phyloP scores from a whole-genome alignment of 2,113 vertebrate species.

The Desmodus rotundus region DNA sequence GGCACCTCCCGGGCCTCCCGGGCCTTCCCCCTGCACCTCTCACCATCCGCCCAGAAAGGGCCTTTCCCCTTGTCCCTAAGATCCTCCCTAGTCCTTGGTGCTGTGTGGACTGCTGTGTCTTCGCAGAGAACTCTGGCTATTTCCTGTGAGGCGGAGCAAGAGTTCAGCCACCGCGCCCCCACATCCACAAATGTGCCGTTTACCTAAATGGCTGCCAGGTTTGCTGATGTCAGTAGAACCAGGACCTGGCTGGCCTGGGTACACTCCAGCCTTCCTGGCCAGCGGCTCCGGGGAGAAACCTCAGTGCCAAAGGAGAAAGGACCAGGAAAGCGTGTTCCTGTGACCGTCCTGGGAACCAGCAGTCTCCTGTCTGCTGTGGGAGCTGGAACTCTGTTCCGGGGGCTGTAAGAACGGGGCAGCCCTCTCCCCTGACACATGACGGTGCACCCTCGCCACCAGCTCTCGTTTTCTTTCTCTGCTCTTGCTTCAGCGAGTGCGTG shows the following conservation, averaged over 20 bases:
- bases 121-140: background rate
- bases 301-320: background rate
- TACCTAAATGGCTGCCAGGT: background rate
- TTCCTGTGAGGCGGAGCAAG: background rate
- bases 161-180: background rate
- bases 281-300: background rate
- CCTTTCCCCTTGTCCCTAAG: background rate
- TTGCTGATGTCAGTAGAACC: background rate
- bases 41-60: background rate
- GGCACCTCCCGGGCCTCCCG: background rate
- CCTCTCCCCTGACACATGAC: fast-evolving
- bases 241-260: background rate
- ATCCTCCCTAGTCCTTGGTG: background rate
- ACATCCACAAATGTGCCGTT: background rate
- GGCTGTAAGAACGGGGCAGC: fast-evolving
- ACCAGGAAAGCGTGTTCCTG: fast-evolving
- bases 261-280: background rate
- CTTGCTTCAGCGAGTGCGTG: fast-evolving
- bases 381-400: background rate
- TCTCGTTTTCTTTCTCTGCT: background rate
- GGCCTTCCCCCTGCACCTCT: background rate
- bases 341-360: background rate
- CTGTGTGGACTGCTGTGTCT: background rate
- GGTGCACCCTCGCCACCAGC: fast-evolving
- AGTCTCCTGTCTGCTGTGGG: background rate